Percentiles rank a stretch among this genome's conserved stretches.
phyloP scores from a whole-genome alignment of 2,797 vertebrate genomes.

The Gallinago solitaria region DNA sequence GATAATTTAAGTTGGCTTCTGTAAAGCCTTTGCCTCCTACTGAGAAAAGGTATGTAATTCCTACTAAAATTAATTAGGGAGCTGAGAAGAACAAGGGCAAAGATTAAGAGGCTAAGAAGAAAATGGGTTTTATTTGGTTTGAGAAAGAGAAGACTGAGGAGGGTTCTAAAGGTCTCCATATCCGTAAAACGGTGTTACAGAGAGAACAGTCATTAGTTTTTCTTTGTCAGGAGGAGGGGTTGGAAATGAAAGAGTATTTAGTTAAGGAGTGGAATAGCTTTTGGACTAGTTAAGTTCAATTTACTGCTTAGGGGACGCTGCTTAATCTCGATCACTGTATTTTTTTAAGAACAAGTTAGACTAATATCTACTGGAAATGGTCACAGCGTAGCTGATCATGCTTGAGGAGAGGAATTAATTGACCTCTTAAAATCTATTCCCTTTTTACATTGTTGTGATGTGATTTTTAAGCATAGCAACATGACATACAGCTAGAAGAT shows the following conservation, averaged over 20 bases:
- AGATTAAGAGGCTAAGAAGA: background rate
- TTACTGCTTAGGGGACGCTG: background rate
- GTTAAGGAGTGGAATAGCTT: background rate
- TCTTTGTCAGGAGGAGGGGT: background rate
- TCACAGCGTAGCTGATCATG: background rate
- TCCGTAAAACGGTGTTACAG: background rate
- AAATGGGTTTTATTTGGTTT: background rate
- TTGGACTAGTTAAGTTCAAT: background rate
- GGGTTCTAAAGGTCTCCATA: background rate
- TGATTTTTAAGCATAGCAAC: background rate
- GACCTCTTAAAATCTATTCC: background rate
- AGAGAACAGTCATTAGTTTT: background rate
- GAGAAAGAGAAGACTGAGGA: background rate
- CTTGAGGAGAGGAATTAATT: background rate
- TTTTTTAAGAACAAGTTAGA: background rate
- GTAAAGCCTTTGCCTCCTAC: background rate
- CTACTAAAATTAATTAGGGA: background rate
- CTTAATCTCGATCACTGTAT: rapidly evolving
- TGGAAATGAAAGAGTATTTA: background rate
- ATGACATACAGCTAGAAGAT: background rate
- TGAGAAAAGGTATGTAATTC: background rate
- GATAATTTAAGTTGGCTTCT: background rate
- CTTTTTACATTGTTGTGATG: background rate
- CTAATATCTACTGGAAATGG: background rate
- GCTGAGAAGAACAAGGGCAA: background rate